phyloP scores from a whole-genome alignment of 2,888 invertebrate genomes.

The Elegia similella region DNA sequence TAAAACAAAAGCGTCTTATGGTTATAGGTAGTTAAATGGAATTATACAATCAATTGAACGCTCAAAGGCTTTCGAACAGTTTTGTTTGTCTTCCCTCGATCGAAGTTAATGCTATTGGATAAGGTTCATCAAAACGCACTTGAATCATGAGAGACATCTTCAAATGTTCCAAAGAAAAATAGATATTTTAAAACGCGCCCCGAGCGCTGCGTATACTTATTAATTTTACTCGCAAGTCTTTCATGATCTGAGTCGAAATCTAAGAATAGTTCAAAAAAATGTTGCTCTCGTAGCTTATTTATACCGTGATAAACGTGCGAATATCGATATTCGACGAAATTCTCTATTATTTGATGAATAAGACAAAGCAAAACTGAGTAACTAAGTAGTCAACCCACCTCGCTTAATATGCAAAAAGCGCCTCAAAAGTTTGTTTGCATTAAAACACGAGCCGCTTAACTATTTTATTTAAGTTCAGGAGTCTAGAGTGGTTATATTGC shows the following conservation, averaged over 20 bases:
- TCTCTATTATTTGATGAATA: conserved; percentile 52
- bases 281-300: conserved; percentile 42
- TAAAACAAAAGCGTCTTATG: conserved; percentile 67
- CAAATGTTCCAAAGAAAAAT: conserved; percentile 13
- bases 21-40: conserved; percentile 46
- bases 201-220: not conserved
- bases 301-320: conserved; percentile 36
- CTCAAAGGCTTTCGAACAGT: conserved; percentile 74
- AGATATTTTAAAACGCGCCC: conserved; percentile 5
- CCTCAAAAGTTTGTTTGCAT: conserved; percentile 82
- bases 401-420: conserved; percentile 81
- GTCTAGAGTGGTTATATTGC: conserved; percentile 81
- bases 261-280: conserved; percentile 42
- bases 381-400: conserved; percentile 81
- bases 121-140: conserved; percentile 49
- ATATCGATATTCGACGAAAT: conserved; percentile 31
- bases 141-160: conserved; percentile 67
- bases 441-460: conserved; percentile 82
- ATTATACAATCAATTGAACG: conserved; percentile 60
- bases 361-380: conserved; percentile 79
- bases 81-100: conserved; percentile 73
- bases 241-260: conserved; percentile 66
- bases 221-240: conserved; percentile 42
- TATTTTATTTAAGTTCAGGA: conserved; percentile 78
- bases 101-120: conserved; percentile 48